Percentiles rank a stretch among this genome's conserved stretches.
Evolutionary conservation across 92 coral and sea anemone species (phyloP).

Genomic region (Siderastrea siderea): DNA sequence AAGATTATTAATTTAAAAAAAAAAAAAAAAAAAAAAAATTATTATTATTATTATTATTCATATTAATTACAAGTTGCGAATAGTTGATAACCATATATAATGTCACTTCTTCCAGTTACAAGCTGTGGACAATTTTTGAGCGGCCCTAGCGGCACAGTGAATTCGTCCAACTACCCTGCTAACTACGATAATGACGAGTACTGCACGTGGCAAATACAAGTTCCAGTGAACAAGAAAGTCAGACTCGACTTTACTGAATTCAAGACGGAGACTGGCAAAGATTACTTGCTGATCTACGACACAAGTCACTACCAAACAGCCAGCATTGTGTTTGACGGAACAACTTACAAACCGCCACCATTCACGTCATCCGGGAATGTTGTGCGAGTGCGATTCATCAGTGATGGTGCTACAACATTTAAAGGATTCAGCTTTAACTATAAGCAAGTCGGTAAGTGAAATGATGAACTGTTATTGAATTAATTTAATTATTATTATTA

Average conservation of each 20-base stretch:
- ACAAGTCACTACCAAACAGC: conserved; percentile 64
- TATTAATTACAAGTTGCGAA: no score
- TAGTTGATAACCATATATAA: no score
- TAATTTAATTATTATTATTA: no score
- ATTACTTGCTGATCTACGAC: conserved; percentile 81
- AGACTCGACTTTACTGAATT: conserved; percentile 88
- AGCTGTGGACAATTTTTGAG: conserved; percentile 80
- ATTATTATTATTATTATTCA: no score
- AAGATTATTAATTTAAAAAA: no score
- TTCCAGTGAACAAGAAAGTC: conserved; percentile 87
- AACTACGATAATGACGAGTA: conserved; percentile 82
- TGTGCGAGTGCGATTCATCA: conserved; percentile 81
- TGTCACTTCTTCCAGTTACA: conserved; percentile 54
- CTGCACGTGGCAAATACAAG: conserved; percentile 96
- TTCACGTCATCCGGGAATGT: conserved; percentile 93
- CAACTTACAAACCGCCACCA: conserved; percentile 77
- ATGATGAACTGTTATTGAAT: no score
- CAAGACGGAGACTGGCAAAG: conserved; percentile 79
- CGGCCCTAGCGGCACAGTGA: conserved; percentile 89
- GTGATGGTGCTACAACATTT: conserved; percentile 78
- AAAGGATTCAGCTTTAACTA: conserved; percentile 85
- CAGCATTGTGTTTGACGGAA: conserved; percentile 74
- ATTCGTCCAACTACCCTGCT: conserved; percentile 84
- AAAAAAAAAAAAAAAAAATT: no score
- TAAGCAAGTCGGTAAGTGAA: conserved; percentile 88